Base-by-base conservation (phyloP, 2,888 invertebrate genomes). In the Oxytorus armatus region DNA sequence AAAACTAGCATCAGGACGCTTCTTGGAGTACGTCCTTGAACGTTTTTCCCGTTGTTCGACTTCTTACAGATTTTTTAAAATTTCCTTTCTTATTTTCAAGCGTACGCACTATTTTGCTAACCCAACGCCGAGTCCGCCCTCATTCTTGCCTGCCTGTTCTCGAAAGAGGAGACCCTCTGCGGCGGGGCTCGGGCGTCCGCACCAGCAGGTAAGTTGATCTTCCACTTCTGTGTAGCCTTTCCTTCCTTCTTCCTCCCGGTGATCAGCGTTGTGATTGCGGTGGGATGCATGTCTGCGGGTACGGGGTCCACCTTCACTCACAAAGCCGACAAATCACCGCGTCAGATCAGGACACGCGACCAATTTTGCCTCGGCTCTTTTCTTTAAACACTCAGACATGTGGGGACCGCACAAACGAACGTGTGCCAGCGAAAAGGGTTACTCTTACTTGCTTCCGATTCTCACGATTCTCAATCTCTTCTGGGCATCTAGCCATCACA, bases 341-440 rank as follows among this genome's bases (percentile, higher is more conserved):
- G 76, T 72, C 83, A 85, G 68, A 81, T 55, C 81, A 85, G 86
- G 88, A 90, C 90, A 90, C 90, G 89, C 89, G 90, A 89, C 88
- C 88, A 84, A 88, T 86, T 90, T 89, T 87, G 61, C 85, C 85
- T 85, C 69, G 70, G 10, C 83, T 77, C 79, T 84, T 87, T 86
- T 84, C 82, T 82, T 82, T 83, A 79, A 80, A 87, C 87, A 87
- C 87, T 85, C 84, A 81, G 78, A 44, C 21, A 61, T 77, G 57
- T 72, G 25, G 68, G 74, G 74, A 68, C 77, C 70, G 74, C 42
- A 51, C 73, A 66, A 66, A 61, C 44, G 55, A 65, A 47, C 29
- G 76, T 61, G 61, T 63, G 53, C 55, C 59, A 68, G 25, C 53
- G 25, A 55, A 16, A 69, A 59, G 55, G 76, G 76, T 57, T 55